Evolutionary conservation across 2,113 vertebrate species (phyloP), one percentile per base, ranked within the genome.

Genomic region (Ctenomys sociabilis): DNA sequence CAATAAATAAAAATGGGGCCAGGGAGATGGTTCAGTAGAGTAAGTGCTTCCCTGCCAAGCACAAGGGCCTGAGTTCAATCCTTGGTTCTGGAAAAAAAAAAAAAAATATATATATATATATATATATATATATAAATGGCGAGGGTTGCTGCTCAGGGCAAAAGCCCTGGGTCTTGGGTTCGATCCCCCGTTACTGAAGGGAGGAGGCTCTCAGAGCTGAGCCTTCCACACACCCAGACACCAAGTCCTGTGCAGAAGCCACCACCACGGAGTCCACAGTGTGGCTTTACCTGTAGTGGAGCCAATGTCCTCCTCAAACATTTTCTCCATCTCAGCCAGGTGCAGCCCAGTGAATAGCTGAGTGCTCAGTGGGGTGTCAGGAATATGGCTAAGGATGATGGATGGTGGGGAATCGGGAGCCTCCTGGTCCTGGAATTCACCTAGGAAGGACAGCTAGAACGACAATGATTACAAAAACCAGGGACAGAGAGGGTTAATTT

Each of bases 241-340:
- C 16, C 4, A 26, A n/a, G 10, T 43, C 57, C 40, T 54, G 26
- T 35, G 63, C 73, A 66, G 45, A 75, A 52, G 28, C 63, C 24
- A 49, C n/a, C 22, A 37, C 73, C 49, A 61, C 7, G 0, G 7
- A 49, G 16, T 13, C 68, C 3, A 1, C 43, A 22, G 32, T 5
- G 30, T 1, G 28, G 43, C 63, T 91, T 82, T 92, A 97, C 97
- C 97, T 97, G 93, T 86, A 22, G n/a, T n/a, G 0, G 30, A 2
- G 49, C 70, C 26, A 3, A 8, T 8, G 1, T 28, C 3, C 1
- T 90, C 73, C 43, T 94, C 63, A 87, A 97, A 97, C 35, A 72
- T 68, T 52, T 89, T 95, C 88, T 97, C 84, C 66, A 97, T n/a
- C 63, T 84, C 7, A 0, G 80, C 43, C 86, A 97, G 84, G 12